Base-by-base conservation (phyloP, 2,888 invertebrate species). In the Pollenia amentaria region DNA sequence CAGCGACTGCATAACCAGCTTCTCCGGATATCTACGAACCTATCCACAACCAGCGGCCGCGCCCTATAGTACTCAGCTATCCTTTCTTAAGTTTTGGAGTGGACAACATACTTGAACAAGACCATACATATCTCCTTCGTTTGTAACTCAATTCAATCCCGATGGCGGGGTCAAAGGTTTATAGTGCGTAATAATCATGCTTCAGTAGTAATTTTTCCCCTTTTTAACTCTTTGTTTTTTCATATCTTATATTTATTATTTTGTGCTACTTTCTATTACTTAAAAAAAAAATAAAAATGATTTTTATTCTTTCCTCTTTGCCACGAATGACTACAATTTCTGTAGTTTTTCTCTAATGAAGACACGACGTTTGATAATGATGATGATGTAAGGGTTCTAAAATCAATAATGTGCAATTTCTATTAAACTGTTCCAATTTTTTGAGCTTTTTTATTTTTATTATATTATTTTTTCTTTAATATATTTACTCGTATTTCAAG, bases 331-430 rank as follows among this genome's bases (percentile, higher is more conserved):
- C 29, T 29, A 29, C 29, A 29, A 46, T 77, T 67, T 51, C 21
- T n/a, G 42, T 78, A 7, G 65, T 55, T 53, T 6, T 46, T 57
- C 12, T 78, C 7, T 40, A 67, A 48, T 46, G 55, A 78, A 55
- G 78, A 48, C 18, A 78, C 57, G 11, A 29, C 42, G 64, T 40
- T 64, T 38, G 18, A 46, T 73, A 55, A 29, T 65, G 38, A 40
- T 60, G 79, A 73, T 82, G 64, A 78, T 85, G 67, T 81, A 85
- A 81, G 85, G 81, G 77, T 85, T 85, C 77, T 67, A 69, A 81
- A 85, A 85, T 85, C 85, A 81, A 85, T 85, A 85, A 67, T 67
- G 51, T 73, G 73, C 73, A 67, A 44, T 78, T 83, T 57, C 12
- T 60, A 38, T 48, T 29, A 29, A 29, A 29, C 18, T 73, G 65